Conservation (phyloP, 1,140 invertebrate genomes). For the Procambarus clarkii region DNA sequence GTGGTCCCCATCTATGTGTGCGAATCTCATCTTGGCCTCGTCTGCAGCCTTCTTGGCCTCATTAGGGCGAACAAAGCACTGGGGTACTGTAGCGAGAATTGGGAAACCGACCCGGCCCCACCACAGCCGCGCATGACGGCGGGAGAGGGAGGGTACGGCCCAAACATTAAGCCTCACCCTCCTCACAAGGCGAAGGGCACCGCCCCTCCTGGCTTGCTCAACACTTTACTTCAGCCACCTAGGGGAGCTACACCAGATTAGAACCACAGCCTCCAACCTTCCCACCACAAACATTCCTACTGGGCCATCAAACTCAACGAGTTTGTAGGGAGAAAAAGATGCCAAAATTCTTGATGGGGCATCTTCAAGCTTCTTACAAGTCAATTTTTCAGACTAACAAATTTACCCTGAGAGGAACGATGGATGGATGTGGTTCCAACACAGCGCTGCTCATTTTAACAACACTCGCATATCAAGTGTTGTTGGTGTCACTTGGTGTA, state of each 20-base stretch:
- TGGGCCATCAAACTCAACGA: conserved; percentile 37
- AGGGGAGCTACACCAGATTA: conserved; percentile 68
- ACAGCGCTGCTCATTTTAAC: conserved; percentile 60
- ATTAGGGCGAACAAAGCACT: conserved; percentile 99
- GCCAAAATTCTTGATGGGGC: conserved; percentile 32
- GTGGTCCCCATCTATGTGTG: conserved; percentile 99
- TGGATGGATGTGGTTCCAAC: conserved; percentile 59
- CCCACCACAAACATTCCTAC: conserved; percentile 44
- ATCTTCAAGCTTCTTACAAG: conserved; percentile 35
- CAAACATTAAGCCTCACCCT: conserved; percentile 70
- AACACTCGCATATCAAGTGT: conserved; percentile 14
- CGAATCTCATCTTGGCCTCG: conserved; percentile 99
- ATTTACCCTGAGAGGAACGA: conserved; percentile 18
- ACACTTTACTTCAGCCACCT: conserved; percentile 69
- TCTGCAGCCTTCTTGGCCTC: conserved; percentile 99
- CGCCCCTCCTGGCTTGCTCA: conserved; percentile 67
- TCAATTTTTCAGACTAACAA: conserved; percentile 20
- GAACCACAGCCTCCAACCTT: conserved; percentile 59
- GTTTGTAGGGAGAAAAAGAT: conserved; percentile 14
- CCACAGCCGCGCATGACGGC: conserved; percentile 63
- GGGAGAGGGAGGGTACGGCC: conserved; percentile 72
- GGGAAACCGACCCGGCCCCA: conserved; percentile 72
- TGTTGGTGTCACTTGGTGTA: conserved; percentile 33
- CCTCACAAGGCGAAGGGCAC: conserved; percentile 64
- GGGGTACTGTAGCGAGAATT: conserved; percentile 86